These are phyloP conservation scores for Cochlearius cochlearius DNA, from an alignment of 2,113 vertebrate species.

Conservation along the genomic window DNA sequence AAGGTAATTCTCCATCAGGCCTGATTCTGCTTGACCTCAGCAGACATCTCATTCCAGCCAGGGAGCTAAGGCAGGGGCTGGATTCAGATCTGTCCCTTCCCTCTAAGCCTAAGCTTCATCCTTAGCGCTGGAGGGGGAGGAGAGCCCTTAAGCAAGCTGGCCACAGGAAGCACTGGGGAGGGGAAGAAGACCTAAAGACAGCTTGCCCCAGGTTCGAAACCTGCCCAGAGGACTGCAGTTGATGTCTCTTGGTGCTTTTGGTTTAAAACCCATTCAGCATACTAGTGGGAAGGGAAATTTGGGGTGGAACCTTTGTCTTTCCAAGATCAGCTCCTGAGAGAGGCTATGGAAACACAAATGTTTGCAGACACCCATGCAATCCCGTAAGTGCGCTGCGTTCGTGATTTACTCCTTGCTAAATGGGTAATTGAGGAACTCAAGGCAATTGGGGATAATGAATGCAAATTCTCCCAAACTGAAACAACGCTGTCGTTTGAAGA, in stretches of 20 bases:
- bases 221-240: background rate
- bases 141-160: background rate
- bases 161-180: background rate
- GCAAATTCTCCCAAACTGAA: background rate
- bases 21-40: background rate
- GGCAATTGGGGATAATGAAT: background rate
- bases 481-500: background rate
- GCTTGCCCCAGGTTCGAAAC: background rate
- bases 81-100: background rate
- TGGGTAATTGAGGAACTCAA: background rate
- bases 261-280: background rate
- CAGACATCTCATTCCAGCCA: background rate
- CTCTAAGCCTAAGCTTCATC: background rate
- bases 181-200: background rate
- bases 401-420: background rate
- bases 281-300: background rate
- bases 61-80: background rate
- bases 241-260: background rate
- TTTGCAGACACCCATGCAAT: background rate
- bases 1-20: background rate
- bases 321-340: background rate
- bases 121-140: background rate
- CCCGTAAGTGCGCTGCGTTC: background rate
- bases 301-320: background rate
- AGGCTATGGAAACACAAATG: background rate